A percentile compares a stretch with the other conserved stretches of the same genome.
Evolutionary conservation across 2,113 vertebrate species (phyloP).

Genomic region (Microtus richardsoni): DNA sequence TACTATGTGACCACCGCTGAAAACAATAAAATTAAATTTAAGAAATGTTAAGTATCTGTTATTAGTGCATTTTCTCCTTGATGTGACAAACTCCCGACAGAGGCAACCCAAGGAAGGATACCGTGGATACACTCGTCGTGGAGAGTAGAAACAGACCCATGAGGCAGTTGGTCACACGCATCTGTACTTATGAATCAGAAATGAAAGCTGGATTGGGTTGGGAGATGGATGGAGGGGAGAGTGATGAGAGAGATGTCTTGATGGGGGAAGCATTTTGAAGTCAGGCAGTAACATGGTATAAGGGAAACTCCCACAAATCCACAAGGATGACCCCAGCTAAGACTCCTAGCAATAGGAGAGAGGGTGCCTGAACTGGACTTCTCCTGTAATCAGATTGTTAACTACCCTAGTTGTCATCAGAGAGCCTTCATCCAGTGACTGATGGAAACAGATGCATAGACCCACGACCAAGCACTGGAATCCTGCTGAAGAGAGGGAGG

Average conservation of each 20-base stretch:
- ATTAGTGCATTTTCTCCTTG: not conserved
- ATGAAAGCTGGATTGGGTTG: not conserved
- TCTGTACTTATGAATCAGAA: not conserved
- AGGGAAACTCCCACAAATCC: not conserved
- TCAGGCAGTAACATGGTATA: not conserved
- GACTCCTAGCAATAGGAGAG: not conserved
- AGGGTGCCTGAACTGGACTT: not conserved
- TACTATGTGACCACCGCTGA: not conserved
- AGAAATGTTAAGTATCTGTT: not conserved
- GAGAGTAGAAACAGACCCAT: not conserved
- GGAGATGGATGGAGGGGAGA: not conserved
- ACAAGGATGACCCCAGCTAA: not conserved
- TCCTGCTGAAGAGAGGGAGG: not conserved
- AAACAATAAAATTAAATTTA: slow-evolving; percentile 20
- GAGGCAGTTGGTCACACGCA: not conserved
- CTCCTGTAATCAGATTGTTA: not conserved
- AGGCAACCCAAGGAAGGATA: not conserved
- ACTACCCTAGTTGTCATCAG: not conserved
- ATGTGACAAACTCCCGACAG: not conserved
- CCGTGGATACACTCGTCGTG: not conserved
- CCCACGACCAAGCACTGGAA: not conserved
- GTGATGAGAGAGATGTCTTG: not conserved
- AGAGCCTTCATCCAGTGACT: not conserved
- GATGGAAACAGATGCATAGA: not conserved
- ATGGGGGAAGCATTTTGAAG: not conserved